Evolutionary conservation across 1,140 invertebrate species (phyloP), one percentile per base, ranked within the genome.

Genomic region (Drosophila tristis): DNA sequence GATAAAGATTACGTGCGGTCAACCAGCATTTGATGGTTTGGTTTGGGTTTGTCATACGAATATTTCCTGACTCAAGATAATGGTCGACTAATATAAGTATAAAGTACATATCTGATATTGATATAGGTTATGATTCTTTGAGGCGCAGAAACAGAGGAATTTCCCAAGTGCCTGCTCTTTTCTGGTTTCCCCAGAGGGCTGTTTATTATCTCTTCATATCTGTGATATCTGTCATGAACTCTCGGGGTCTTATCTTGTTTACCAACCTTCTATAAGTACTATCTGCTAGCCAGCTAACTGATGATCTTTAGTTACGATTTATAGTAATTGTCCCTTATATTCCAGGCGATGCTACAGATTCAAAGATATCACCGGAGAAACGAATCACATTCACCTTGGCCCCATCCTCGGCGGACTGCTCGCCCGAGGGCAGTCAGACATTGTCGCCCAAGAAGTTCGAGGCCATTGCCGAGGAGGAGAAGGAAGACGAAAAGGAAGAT

Each of bases 381-480:
- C 82, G 84, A 2, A 92, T 92, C 8, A 92, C 82, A 0, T 92
- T 92, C 43, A 92, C 91, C 5, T 31, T 92, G 56, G 75, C 81
- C 0, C 49, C 67, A 7, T 73, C 78, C 15, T 74, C 72, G 0
- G 53, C 71, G 3, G 90, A 92, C 20, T 78, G 74, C 7, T 90
- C 91, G 9, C 91, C 89, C 0, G 84, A 91, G 47, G 84, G 85
- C 35, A 90, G 89, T 48, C 91, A 87, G 29, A 87, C 80, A 3
- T 44, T 92, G 26, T 74, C 75, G 6, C 79, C 89, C 26, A 90
- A 91, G 13, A 90, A 90, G 42, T 91, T 91, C 54, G 89, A 90
- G 48, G 59, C 73, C 3, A 92, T 92, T 60, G 80, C 74, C 45
- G 91, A 92, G 56, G 90, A 91, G 43, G 90, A 86, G 0, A 86